A percentile compares a stretch with the other conserved stretches of the same genome.
phyloP scores from a whole-genome alignment of 2,113 vertebrate species.

The Egretta garzetta region DNA sequence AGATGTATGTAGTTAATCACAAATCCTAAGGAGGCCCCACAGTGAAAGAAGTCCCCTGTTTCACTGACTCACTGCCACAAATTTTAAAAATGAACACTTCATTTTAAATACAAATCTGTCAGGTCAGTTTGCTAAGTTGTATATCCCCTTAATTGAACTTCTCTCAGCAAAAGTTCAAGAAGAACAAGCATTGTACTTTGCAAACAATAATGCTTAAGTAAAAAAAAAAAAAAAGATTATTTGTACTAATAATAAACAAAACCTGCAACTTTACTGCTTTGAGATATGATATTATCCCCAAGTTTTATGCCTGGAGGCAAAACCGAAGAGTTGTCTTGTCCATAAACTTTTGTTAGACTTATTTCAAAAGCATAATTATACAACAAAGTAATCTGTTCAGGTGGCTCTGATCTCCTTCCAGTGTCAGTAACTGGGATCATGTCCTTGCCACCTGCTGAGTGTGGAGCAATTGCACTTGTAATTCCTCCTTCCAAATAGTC shows the following conservation, averaged over 20 bases:
- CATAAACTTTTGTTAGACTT: background rate
- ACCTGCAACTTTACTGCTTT: slow-evolving; percentile 2
- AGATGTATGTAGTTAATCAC: background rate
- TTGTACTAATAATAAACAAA: slow-evolving; percentile 32
- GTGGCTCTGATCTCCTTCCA: background rate
- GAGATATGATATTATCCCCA: slow-evolving; percentile 27
- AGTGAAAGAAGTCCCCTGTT: background rate
- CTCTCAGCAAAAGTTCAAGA: slow-evolving; percentile 30
- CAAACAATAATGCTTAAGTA: slow-evolving; percentile 18
- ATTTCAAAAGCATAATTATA: background rate
- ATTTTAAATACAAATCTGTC: slow-evolving; percentile 7
- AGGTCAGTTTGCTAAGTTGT: slow-evolving; percentile 28
- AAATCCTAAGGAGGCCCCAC: background rate
- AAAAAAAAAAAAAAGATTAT: background rate
- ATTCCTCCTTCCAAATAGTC: background rate
- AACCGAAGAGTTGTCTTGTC: background rate
- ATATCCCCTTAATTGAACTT: slow-evolving; percentile 45
- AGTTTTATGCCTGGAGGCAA: slow-evolving; percentile 29
- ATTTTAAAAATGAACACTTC: background rate
- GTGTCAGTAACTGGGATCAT: background rate
- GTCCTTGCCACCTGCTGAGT: background rate
- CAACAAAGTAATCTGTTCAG: background rate
- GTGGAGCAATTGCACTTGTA: background rate
- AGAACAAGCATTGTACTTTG: background rate
- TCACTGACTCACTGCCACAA: background rate